Conservation (phyloP, 2,888 invertebrate genomes). For the Hirtodrosophila alboralis region DNA sequence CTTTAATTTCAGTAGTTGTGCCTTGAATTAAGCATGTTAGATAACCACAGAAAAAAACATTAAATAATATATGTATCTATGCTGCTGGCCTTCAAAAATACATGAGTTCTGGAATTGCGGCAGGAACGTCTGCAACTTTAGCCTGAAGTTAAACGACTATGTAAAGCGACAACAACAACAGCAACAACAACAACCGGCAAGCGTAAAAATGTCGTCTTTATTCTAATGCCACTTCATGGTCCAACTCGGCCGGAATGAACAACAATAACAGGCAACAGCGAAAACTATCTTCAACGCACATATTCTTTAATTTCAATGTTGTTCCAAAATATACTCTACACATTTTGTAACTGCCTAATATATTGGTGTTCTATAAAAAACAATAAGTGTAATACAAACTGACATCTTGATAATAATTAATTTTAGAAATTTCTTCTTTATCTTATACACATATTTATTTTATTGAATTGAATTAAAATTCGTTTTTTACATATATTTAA, state of each 20-base stretch:
- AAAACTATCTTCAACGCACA: too few species aligned
- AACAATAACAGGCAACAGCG: constrained; percentile 12
- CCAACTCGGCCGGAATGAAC: constrained; percentile 39
- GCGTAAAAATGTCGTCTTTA: constrained; percentile 72
- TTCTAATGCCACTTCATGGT: constrained; percentile 74
- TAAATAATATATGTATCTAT: constrained; percentile 4
- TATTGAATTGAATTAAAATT: too few species aligned
- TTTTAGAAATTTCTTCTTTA: too few species aligned
- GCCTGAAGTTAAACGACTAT: constrained; percentile 65
- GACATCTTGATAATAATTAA: too few species aligned
- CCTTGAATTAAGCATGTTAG: constrained; percentile 80
- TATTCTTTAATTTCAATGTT: constrained; percentile 1
- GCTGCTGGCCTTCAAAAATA: constrained; percentile 68
- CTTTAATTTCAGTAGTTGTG: constrained; percentile 72
- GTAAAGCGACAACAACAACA: constrained; percentile 53
- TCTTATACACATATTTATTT: too few species aligned
- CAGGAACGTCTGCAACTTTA: constrained; percentile 61
- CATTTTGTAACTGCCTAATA: too few species aligned
- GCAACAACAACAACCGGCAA: constrained; percentile 32
- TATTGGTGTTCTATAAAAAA: too few species aligned
- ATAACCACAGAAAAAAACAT: constrained; percentile 54
- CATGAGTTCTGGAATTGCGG: constrained; percentile 38
- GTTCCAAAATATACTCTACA: neutral
- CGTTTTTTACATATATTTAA: too few species aligned
- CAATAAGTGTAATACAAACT: too few species aligned